phyloP scores from a whole-genome alignment of 1,140 invertebrate species.

The Penaeus japonicus region DNA sequence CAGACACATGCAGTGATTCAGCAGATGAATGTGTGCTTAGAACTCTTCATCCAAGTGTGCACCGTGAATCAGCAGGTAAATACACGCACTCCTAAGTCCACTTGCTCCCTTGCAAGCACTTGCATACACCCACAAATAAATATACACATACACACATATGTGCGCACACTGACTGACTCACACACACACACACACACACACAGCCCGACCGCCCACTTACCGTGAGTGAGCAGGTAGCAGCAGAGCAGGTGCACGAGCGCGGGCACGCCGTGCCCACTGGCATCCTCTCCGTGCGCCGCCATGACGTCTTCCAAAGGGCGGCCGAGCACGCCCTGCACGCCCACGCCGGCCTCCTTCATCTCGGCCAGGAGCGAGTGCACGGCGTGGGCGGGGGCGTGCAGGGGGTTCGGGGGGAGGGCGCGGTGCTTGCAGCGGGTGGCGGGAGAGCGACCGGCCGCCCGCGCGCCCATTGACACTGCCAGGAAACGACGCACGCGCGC shows the following conservation, averaged over 20 bases:
- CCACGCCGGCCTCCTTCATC: constrained; percentile 47
- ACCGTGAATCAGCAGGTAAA: too few species aligned
- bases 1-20: too few species aligned
- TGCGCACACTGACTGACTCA: background rate
- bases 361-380: constrained; percentile 44
- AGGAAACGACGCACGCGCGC: constrained; percentile 39
- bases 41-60: too few species aligned
- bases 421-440: constrained; percentile 40
- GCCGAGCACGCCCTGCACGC: constrained; percentile 44
- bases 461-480: constrained; percentile 40
- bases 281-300: constrained; percentile 44
- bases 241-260: constrained; percentile 45
- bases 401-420: constrained; percentile 25
- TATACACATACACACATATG: background rate
- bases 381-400: constrained; percentile 44
- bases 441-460: constrained; percentile 20
- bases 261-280: constrained; percentile 35
- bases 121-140: too few species aligned
- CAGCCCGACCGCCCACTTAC: background rate
- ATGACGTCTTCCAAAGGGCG: constrained; percentile 44
- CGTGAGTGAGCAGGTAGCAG: constrained; percentile 43
- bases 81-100: too few species aligned
- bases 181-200: too few species aligned
- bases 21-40: too few species aligned
- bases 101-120: too few species aligned